A percentile compares a stretch with the other conserved stretches of the same genome.
These are phyloP conservation scores for Drosophila pachea DNA, from an alignment of 1,140 invertebrate genomes.

Conservation along the genomic window DNA sequence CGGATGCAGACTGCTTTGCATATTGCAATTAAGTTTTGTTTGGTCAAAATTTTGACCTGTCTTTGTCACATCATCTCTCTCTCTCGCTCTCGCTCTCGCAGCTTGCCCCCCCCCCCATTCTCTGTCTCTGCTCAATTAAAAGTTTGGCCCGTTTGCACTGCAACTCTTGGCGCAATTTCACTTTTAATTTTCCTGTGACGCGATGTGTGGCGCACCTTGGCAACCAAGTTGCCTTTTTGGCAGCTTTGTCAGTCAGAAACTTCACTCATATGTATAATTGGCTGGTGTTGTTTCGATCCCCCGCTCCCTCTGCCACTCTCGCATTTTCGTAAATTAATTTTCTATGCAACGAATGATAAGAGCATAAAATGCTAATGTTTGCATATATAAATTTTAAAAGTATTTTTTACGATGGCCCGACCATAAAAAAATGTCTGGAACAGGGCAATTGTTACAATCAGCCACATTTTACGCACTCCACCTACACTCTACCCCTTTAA, in stretches of 20 bases:
- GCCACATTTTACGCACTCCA: constrained; percentile 19
- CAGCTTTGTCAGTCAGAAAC: constrained; percentile 16
- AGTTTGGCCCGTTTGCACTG: constrained; percentile 36
- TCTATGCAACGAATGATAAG: constrained; percentile 45
- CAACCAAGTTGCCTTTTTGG: constrained; percentile 13
- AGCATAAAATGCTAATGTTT: constrained; percentile 64
- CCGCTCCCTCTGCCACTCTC: constrained; percentile 2
- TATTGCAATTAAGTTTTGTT: constrained; percentile 74
- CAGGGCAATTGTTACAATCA: constrained; percentile 32
- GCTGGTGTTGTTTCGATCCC: no score
- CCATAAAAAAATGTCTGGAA: constrained; percentile 38
- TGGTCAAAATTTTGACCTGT: constrained; percentile 49
- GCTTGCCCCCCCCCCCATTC: not conserved
- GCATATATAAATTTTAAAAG: constrained; percentile 38
- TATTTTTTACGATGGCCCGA: constrained; percentile 56
- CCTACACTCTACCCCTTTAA: constrained; percentile 31
- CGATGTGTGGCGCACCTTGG: constrained; percentile 13
- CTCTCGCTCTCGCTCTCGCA: not conserved
- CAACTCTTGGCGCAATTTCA: constrained; percentile 47
- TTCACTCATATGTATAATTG: constrained; percentile 13
- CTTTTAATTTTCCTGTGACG: constrained; percentile 65
- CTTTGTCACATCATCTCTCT: constrained; percentile 32
- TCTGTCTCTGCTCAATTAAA: constrained; percentile 54
- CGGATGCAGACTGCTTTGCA: constrained; percentile 38
- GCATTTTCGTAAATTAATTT: constrained; percentile 40